Evolutionary conservation across 2,113 vertebrate genomes (phyloP).

Genomic region (Amblyornis subalaris): DNA sequence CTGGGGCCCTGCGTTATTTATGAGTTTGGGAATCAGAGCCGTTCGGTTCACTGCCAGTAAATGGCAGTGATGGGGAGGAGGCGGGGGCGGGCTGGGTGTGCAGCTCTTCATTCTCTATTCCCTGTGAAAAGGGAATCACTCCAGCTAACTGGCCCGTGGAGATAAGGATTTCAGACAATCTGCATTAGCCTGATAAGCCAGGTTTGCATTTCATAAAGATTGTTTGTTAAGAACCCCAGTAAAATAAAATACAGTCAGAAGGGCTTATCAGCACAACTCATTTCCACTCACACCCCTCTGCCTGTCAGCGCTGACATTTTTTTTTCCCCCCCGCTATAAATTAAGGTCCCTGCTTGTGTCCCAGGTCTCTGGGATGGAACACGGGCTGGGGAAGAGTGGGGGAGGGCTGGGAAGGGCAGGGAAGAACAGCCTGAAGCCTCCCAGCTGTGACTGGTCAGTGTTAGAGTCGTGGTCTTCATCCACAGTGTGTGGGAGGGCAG

Average conservation of each 20-base stretch:
- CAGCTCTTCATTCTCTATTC: constrained; percentile 67
- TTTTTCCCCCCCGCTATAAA: background rate
- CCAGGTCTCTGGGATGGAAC: background rate
- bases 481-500: background rate
- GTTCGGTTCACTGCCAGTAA: constrained; percentile 47
- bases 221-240: constrained; percentile 68
- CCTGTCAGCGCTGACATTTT: background rate
- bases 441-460: background rate
- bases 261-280: constrained; percentile 71
- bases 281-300: constrained; percentile 19
- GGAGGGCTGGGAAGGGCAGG: background rate
- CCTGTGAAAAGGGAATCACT: constrained; percentile 76
- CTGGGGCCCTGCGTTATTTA: constrained; percentile 17
- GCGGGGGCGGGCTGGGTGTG: background rate
- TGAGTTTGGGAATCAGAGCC: constrained; percentile 37
- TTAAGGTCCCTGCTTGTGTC: constrained; percentile 39
- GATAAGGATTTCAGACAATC: constrained; percentile 90
- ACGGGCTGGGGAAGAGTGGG: background rate
- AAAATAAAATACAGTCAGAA: constrained; percentile 72
- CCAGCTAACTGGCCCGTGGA: constrained; percentile 80
- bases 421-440: background rate
- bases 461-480: background rate
- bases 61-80: constrained; percentile 29
- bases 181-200: constrained; percentile 88
- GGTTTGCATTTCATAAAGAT: constrained; percentile 67